Evolutionary conservation across 2,797 vertebrate genomes (phyloP).

Genomic region (Lophotriccus pileatus): DNA sequence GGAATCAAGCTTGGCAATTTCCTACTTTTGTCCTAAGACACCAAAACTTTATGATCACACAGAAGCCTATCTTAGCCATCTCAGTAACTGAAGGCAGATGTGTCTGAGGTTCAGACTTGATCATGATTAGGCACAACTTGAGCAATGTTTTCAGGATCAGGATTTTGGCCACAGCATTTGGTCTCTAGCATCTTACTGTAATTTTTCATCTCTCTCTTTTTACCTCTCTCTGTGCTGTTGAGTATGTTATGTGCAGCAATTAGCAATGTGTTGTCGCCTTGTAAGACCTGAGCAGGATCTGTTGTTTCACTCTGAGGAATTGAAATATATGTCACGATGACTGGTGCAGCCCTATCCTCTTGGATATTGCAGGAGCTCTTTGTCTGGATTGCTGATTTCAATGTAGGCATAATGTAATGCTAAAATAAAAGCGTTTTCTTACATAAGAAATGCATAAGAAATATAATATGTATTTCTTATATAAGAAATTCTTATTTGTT

Average conservation of each 20-base stretch:
- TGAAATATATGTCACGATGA: rapidly evolving
- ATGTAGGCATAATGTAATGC: neutral
- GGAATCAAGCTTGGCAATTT: constrained; percentile 19
- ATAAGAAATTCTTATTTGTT: neutral
- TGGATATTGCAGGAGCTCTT: neutral
- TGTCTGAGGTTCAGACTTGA: neutral
- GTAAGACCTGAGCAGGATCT: neutral
- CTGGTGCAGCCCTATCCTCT: neutral
- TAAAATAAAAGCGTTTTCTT: neutral
- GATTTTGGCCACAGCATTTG: neutral
- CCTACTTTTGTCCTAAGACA: constrained; percentile 1
- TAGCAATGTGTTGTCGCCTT: neutral
- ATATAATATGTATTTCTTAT: neutral
- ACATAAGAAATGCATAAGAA: neutral
- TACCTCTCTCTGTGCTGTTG: neutral
- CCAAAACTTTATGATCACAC: neutral
- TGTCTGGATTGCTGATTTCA: neutral
- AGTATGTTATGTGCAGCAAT: neutral
- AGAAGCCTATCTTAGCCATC: neutral
- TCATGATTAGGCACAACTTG: neutral
- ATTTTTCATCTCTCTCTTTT: neutral
- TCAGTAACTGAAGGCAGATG: neutral
- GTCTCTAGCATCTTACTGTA: neutral
- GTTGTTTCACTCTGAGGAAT: neutral
- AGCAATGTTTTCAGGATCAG: neutral